phyloP scores from a whole-genome alignment of 2,888 invertebrate genomes.

The Agonum fuliginosum region DNA sequence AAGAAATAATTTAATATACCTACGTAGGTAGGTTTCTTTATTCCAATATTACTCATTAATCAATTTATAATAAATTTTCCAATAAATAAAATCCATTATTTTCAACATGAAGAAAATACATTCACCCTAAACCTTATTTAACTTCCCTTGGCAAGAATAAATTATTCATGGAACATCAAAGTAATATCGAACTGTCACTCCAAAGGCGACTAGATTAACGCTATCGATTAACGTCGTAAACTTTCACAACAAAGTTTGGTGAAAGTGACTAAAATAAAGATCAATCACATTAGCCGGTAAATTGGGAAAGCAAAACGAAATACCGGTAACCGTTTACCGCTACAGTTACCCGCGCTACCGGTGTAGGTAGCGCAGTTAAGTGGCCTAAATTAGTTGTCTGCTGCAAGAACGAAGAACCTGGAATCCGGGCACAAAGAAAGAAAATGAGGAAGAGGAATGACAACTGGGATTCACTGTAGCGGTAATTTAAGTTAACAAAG shows the following conservation, averaged over 20 bases:
- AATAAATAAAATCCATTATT: conserved; percentile 8
- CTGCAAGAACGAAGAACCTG: conserved; percentile 28
- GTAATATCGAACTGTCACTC: not conserved
- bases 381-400: conserved; percentile 42
- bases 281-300: conserved; percentile 51
- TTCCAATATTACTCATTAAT: not conserved
- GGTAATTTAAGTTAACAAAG: conserved; percentile 19
- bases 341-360: not conserved
- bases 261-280: conserved; percentile 48
- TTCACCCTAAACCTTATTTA: not conserved
- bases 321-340: conserved; percentile 14
- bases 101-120: not conserved
- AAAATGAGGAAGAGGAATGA: conserved; percentile 27
- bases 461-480: conserved; percentile 9
- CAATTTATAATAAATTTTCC: not conserved
- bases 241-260: conserved; percentile 26
- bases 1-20: not conserved
- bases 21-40: too few species aligned
- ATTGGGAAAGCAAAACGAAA: conserved; percentile 45
- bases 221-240: conserved; percentile 18
- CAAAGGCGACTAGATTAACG: conserved; percentile 14
- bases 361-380: conserved; percentile 31
- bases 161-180: conserved; percentile 2
- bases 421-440: conserved; percentile 14
- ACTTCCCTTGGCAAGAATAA: conserved; percentile 7